Percentiles rank a stretch among this genome's conserved stretches.
phyloP scores from a whole-genome alignment of 2,888 invertebrate species.

The Pollenia amentaria region DNA sequence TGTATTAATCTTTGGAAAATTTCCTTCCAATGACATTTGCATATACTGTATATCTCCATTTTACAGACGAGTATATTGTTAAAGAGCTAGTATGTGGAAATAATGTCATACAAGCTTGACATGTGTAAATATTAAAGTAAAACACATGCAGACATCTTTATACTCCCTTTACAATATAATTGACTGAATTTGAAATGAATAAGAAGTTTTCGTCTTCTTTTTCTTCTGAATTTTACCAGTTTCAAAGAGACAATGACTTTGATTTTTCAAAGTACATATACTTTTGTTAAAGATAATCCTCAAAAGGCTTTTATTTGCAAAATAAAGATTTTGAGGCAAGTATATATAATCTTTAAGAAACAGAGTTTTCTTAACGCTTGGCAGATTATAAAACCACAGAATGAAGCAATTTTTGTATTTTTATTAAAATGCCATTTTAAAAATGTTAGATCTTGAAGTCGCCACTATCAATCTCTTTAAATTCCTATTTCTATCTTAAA shows the following conservation, averaged over 20 bases:
- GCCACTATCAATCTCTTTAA: no score
- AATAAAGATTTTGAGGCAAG: neutral
- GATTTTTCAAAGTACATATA: neutral
- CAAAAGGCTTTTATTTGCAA: neutral
- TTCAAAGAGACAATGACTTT: conserved; percentile 8
- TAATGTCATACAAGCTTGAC: conserved; percentile 56
- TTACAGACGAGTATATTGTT: conserved; percentile 10
- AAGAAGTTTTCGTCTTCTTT: conserved; percentile 28
- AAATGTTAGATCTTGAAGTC: no score
- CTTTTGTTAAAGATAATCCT: conserved; percentile 20
- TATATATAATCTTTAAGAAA: no score
- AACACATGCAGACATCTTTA: neutral
- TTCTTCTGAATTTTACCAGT: neutral
- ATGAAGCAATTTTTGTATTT: no score
- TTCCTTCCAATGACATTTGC: conserved; percentile 6
- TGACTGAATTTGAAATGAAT: conserved; percentile 28
- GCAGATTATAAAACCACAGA: no score
- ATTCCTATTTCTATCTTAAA: no score
- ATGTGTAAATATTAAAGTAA: conserved; percentile 43
- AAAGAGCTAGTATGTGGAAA: conserved; percentile 44
- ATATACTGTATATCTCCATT: neutral
- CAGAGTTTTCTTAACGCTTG: no score
- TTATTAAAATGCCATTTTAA: no score
- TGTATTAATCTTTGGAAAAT: conserved; percentile 13
- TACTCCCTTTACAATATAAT: neutral